A percentile compares a stretch with the other conserved stretches of the same genome.
phyloP scores from a whole-genome alignment of 2,113 vertebrate genomes.

The Scatophagus argus region DNA sequence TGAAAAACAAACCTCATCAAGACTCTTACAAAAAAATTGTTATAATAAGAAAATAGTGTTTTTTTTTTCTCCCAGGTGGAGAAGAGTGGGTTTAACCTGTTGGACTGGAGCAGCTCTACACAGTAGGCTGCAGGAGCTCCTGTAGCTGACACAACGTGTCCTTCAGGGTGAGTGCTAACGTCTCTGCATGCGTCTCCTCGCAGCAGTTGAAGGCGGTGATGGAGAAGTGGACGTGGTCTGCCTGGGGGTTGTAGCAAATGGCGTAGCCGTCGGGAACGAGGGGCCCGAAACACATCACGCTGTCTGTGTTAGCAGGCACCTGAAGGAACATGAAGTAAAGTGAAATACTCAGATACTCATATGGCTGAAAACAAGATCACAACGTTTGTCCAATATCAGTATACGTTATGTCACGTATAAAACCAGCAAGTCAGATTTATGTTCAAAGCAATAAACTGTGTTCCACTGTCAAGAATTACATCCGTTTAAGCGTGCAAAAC shows the following conservation, averaged over 20 bases:
- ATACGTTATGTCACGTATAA: not conserved
- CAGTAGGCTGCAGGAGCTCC: slow-evolving; percentile 78
- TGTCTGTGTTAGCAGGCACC: slow-evolving; percentile 87
- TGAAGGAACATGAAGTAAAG: too few relatives aligned
- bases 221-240: slow-evolving; percentile 86
- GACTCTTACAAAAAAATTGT: slow-evolving; percentile 23
- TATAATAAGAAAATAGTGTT: not conserved
- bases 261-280: slow-evolving; percentile 89
- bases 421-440: not conserved
- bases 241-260: slow-evolving; percentile 88
- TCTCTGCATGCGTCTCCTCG: slow-evolving; percentile 86
- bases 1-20: slow-evolving; percentile 8
- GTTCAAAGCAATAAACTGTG: not conserved
- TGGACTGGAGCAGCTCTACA: slow-evolving; percentile 54
- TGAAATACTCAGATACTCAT: too few relatives aligned
- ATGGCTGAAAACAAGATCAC: not conserved
- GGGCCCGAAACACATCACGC: slow-evolving; percentile 89
- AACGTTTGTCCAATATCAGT: not conserved
- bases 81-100: not conserved
- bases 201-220: slow-evolving; percentile 90
- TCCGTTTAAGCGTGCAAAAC: not conserved
- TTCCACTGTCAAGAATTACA: not conserved
- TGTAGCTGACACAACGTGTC: slow-evolving; percentile 82
- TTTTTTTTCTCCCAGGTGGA: not conserved
- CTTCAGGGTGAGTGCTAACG: slow-evolving; percentile 79